A percentile compares a stretch with the other conserved stretches of the same genome.
phyloP scores from a whole-genome alignment of 2,797 vertebrate genomes.

The Falco concolor region DNA sequence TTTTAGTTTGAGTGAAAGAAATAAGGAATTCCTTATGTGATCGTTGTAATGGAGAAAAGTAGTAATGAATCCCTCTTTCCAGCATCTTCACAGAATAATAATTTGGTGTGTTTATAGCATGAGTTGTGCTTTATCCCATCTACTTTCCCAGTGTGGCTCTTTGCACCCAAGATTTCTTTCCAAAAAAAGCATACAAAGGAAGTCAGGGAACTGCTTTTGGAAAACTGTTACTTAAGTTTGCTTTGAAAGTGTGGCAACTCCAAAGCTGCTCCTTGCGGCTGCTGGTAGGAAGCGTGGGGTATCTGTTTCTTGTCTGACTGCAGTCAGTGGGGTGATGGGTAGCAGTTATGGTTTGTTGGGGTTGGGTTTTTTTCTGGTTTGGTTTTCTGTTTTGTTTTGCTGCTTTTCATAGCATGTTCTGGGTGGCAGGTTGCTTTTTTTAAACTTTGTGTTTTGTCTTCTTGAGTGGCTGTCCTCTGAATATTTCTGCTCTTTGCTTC shows the following conservation, averaged over 20 bases:
- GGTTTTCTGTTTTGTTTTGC: not conserved
- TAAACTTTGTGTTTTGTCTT: not conserved
- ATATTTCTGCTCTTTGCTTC: not conserved
- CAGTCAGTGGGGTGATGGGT: not conserved
- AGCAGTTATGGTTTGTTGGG: not conserved
- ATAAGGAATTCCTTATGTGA: not conserved
- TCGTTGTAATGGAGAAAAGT: not conserved
- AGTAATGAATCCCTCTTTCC: not conserved
- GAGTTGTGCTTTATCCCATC: not conserved
- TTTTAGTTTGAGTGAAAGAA: not conserved
- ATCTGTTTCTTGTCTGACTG: not conserved
- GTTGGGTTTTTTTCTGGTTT: not conserved
- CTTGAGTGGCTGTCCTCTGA: not conserved
- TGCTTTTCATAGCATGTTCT: not conserved
- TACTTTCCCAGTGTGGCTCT: not conserved
- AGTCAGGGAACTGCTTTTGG: not conserved
- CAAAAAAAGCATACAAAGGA: not conserved
- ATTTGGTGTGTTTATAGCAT: not conserved
- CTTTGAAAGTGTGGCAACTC: not conserved
- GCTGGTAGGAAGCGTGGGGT: not conserved
- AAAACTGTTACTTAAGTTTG: accelerated
- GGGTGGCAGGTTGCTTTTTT: not conserved
- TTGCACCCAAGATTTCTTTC: not conserved
- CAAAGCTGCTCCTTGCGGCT: not conserved
- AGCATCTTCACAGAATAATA: not conserved